These are phyloP conservation scores for Stenodera caucasica DNA, from an alignment of 2,888 invertebrate genomes.

Conservation along the genomic window DNA sequence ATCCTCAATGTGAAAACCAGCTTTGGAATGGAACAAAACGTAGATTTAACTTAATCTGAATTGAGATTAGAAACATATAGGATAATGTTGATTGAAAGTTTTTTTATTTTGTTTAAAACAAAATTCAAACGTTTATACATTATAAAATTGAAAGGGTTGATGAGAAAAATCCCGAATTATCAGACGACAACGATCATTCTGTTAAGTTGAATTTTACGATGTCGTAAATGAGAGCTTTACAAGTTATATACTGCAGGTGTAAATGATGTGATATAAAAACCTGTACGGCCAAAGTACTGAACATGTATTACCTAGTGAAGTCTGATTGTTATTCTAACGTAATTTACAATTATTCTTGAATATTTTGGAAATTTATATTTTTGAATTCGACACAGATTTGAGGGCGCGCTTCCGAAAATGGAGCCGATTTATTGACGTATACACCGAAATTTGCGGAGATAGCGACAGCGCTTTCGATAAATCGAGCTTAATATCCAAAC, in stretches of 20 bases:
- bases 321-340: constrained; percentile 3
- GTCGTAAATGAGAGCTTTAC: constrained; percentile 21
- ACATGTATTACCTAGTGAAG: constrained; percentile 19
- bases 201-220: constrained; percentile 17
- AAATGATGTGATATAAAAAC: constrained; percentile 24
- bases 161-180: too few relatives aligned
- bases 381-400: not conserved
- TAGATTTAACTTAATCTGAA: constrained; percentile 4
- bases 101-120: too few relatives aligned
- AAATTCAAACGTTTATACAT: too few relatives aligned
- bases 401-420: too few relatives aligned
- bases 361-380: not conserved
- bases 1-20: constrained; percentile 4
- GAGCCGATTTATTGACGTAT: too few relatives aligned
- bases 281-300: constrained; percentile 19
- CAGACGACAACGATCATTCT: constrained; percentile 11
- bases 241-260: constrained; percentile 22
- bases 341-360: not conserved
- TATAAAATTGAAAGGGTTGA: too few relatives aligned
- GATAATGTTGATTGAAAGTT: not conserved
- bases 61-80: not conserved
- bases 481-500: too few relatives aligned
- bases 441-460: too few relatives aligned
- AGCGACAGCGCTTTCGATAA: too few relatives aligned
- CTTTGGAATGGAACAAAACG: not conserved